A percentile compares a stretch with the other conserved stretches of the same genome.
phyloP scores from a whole-genome alignment of 2,113 vertebrate genomes.

The Triplophysa tibetana region DNA sequence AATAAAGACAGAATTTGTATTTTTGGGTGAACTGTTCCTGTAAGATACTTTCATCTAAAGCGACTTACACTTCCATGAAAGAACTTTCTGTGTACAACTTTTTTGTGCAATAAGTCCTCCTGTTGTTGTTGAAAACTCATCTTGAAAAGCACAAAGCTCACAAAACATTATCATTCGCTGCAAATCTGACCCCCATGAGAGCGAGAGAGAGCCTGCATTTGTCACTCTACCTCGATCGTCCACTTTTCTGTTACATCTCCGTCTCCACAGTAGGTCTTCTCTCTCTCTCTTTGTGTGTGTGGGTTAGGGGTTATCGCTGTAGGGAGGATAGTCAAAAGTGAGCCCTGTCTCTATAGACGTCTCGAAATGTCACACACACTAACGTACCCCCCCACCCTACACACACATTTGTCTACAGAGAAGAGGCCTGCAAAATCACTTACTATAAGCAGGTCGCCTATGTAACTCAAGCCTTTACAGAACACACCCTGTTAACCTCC shows the following conservation, averaged over 20 bases:
- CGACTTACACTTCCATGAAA: too few relatives aligned
- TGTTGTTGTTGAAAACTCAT: too few relatives aligned
- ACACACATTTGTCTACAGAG: background rate
- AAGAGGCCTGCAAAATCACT: slow-evolving; percentile 34
- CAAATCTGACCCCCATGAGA: background rate
- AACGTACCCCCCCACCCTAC: background rate
- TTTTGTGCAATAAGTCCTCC: too few relatives aligned
- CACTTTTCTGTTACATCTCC: background rate
- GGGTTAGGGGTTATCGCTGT: slow-evolving; percentile 33
- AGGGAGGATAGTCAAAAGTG: background rate
- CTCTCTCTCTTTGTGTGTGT: slow-evolving; percentile 3
- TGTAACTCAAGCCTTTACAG: slow-evolving; percentile 37
- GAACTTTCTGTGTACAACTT: too few relatives aligned
- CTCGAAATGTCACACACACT: slow-evolving; percentile 41
- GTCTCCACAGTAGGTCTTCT: slow-evolving; percentile 11
- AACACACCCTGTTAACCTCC: slow-evolving; percentile 37
- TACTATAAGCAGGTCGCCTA: slow-evolving; percentile 40
- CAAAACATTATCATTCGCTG: too few relatives aligned
- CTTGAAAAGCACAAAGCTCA: too few relatives aligned
- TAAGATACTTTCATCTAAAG: too few relatives aligned
- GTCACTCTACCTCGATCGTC: background rate
- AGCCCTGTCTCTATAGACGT: slow-evolving; percentile 23
- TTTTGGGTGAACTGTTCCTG: too few relatives aligned
- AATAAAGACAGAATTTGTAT: too few relatives aligned
- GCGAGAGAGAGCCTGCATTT: background rate